These are phyloP conservation scores for Cyanoderma ruficeps DNA, from an alignment of 2,113 vertebrate species.

Conservation along the genomic window DNA sequence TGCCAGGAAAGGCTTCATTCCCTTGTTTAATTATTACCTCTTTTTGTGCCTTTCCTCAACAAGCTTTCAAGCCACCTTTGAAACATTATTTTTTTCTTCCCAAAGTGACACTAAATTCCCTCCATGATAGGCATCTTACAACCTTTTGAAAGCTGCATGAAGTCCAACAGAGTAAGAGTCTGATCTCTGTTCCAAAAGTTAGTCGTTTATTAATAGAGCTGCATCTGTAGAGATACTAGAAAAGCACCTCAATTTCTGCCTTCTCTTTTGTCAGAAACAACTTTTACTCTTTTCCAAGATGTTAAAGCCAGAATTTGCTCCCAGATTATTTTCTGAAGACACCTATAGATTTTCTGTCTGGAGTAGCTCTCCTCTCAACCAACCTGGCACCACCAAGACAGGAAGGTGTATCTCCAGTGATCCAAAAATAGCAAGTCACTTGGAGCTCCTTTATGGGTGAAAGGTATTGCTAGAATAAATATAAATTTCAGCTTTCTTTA, in stretches of 20 bases:
- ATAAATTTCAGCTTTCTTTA: neutral
- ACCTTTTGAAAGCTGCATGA: neutral
- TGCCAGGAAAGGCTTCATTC: neutral
- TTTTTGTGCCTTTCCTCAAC: neutral
- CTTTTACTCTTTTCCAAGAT: neutral
- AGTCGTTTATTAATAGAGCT: neutral
- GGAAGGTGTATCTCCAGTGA: neutral
- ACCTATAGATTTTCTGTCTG: neutral
- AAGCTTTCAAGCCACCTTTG: neutral
- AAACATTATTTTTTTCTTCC: neutral
- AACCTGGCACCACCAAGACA: neutral
- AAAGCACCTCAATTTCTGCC: neutral
- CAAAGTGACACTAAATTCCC: neutral
- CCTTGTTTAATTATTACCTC: slow-evolving; percentile 8
- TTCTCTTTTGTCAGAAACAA: neutral
- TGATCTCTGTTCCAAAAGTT: neutral
- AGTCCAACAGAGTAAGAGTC: neutral
- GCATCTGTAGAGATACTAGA: neutral
- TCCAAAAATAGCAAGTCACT: neutral
- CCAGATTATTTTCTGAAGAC: neutral
- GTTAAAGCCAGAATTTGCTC: neutral
- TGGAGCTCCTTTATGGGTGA: neutral
- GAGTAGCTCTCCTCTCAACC: neutral
- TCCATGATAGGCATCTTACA: neutral
- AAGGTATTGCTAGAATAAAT: neutral